phyloP scores from a whole-genome alignment of 2,888 invertebrate species.

The Phyto melanocephala region DNA sequence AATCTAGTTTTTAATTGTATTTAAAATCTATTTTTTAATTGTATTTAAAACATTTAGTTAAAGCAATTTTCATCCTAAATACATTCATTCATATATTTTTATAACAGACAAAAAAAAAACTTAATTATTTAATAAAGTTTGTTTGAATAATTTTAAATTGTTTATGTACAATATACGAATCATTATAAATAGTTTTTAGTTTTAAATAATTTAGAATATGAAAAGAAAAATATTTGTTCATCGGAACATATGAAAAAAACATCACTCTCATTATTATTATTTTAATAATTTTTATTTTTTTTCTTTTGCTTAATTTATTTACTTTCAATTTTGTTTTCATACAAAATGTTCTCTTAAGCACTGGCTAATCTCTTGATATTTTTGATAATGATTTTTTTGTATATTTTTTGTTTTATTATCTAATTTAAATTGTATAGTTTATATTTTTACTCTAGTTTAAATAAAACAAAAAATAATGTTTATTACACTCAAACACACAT shows the following conservation, averaged over 20 bases:
- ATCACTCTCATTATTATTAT: background rate
- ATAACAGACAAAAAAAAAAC: no score
- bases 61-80: no score
- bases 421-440: background rate
- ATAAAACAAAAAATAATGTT: background rate
- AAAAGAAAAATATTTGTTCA: no score
- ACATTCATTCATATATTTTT: no score
- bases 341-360: background rate
- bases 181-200: no score
- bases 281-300: background rate
- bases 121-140: no score
- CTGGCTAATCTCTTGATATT: conserved; percentile 13
- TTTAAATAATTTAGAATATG: no score
- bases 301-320: conserved; percentile 19
- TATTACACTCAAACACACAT: background rate
- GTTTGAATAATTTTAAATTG: no score
- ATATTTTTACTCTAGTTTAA: background rate
- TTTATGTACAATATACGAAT: no score
- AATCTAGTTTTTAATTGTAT: no score
- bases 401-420: background rate
- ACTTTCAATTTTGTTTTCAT: background rate
- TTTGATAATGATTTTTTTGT: conserved; percentile 24
- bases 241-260: background rate
- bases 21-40: no score
- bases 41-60: no score